These are phyloP conservation scores for Monomorium pharaonis DNA, from an alignment of 1,140 invertebrate species.

Conservation along the genomic window DNA sequence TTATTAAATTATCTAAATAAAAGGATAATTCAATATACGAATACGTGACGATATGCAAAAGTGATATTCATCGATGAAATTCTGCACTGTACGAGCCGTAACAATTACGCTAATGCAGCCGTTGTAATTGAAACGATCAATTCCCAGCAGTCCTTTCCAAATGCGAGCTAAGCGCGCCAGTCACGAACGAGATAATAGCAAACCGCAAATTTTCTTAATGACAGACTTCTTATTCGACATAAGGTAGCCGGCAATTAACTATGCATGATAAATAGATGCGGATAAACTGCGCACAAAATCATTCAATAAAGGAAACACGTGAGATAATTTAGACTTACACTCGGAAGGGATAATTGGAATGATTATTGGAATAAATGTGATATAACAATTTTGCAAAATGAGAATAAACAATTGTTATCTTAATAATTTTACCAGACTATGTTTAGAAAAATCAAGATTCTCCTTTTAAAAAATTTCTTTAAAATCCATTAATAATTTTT, in stretches of 20 bases:
- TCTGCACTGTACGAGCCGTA: constrained; percentile 57
- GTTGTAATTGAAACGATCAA: constrained; percentile 70
- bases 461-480: background rate
- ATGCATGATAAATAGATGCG: constrained; percentile 38
- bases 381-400: background rate
- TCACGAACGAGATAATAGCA: constrained; percentile 68
- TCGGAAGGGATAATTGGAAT: background rate
- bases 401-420: background rate
- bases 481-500: background rate
- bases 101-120: constrained; percentile 61
- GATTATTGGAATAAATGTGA: background rate
- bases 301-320: constrained; percentile 27
- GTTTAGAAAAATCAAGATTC: background rate
- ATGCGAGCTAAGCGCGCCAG: constrained; percentile 42
- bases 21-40: constrained; percentile 10
- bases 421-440: no score
- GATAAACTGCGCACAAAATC: constrained; percentile 32
- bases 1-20: constrained; percentile 1
- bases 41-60: constrained; percentile 53
- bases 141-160: constrained; percentile 57
- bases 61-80: constrained; percentile 61
- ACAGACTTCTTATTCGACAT: constrained; percentile 56
- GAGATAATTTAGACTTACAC: constrained; percentile 24
- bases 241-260: constrained; percentile 48
- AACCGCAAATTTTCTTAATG: constrained; percentile 49